These are phyloP conservation scores for Agrochola macilenta DNA, from an alignment of 2,888 invertebrate genomes.

Conservation along the genomic window DNA sequence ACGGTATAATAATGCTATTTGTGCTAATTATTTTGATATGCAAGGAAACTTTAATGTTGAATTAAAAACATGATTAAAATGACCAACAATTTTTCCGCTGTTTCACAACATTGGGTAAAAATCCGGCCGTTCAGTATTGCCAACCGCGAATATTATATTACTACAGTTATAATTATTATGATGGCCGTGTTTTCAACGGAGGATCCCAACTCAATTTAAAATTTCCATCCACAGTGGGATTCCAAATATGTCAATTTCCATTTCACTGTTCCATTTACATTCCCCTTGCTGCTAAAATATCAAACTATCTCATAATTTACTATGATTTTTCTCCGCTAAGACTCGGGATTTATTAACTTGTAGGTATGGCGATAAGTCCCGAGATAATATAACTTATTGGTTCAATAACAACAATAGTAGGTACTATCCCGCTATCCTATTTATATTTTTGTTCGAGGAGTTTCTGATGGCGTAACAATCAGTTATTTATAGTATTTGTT, in stretches of 20 bases:
- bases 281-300: constrained; percentile 43
- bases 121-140: constrained; percentile 5
- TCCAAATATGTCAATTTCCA: constrained; percentile 64
- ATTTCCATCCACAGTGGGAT: constrained; percentile 61
- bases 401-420: constrained; percentile 34
- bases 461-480: constrained; percentile 37
- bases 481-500: constrained; percentile 31
- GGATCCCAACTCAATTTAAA: constrained; percentile 65
- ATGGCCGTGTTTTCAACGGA: constrained; percentile 49
- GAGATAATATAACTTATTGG: constrained; percentile 27
- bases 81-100: constrained; percentile 4
- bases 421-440: constrained; percentile 28
- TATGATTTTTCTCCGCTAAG: constrained; percentile 31
- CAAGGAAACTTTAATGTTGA: neutral
- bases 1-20: neutral
- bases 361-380: constrained; percentile 27
- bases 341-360: constrained; percentile 31
- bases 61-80: constrained; percentile 15
- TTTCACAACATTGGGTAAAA: constrained; percentile 24
- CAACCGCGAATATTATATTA: constrained; percentile 48
- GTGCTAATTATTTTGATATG: neutral
- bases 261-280: constrained; percentile 54
- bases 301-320: constrained; percentile 56
- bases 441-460: constrained; percentile 32
- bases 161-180: constrained; percentile 54